Evolutionary conservation across 2,113 vertebrate species (phyloP).

Genomic region (Phaetusa simplex): DNA sequence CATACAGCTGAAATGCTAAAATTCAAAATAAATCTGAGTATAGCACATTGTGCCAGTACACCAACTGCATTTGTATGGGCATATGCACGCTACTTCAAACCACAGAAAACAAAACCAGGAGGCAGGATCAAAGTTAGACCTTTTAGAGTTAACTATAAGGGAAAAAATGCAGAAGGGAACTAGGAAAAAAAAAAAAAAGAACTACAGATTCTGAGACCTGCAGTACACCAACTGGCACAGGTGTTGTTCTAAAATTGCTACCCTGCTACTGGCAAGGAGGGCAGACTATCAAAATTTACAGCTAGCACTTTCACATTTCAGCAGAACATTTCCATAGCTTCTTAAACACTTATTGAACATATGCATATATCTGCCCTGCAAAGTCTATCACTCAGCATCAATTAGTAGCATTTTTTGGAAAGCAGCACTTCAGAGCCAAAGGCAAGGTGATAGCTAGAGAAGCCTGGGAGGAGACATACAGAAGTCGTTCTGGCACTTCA

Average conservation of each 20-base stretch:
- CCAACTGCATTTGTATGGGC: background rate
- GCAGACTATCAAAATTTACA: background rate
- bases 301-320: background rate
- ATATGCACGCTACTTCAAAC: background rate
- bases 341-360: background rate
- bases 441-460: background rate
- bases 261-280: background rate
- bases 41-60: background rate
- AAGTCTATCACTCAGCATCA: background rate
- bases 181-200: background rate
- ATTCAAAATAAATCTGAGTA: background rate
- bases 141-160: background rate
- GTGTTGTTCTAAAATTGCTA: background rate
- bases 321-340: background rate
- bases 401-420: background rate
- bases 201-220: background rate
- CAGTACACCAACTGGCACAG: background rate
- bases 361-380: background rate
- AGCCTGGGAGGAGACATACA: background rate
- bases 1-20: background rate
- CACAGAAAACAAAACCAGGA: background rate
- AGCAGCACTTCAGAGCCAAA: background rate
- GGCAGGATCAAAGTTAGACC: background rate
- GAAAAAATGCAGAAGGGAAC: background rate
- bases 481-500: background rate